Evolutionary conservation across 2,797 vertebrate genomes (phyloP).

Genomic region (Malurus leucopterus): DNA sequence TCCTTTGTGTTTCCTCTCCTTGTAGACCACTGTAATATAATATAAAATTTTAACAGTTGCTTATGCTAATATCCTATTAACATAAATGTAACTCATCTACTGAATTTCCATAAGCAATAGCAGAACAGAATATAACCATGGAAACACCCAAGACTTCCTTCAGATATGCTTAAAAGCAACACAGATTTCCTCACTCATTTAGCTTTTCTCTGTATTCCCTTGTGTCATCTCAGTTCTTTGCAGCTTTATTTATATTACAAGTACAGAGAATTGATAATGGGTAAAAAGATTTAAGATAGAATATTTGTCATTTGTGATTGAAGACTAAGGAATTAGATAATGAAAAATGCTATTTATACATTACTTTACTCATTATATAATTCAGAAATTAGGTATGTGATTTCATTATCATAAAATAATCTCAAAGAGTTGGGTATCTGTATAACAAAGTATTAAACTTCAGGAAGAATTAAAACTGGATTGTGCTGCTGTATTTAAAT

Average conservation of each 20-base stretch:
- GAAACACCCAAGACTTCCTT: neutral
- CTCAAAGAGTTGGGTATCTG: neutral
- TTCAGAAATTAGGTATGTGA: neutral
- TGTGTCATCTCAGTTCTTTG: neutral
- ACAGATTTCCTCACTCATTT: neutral
- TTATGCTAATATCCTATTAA: neutral
- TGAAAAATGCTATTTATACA: constrained; percentile 14
- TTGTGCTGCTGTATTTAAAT: neutral
- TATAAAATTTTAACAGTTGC: neutral
- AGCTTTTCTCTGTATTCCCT: constrained; percentile 14
- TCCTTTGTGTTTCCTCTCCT: neutral
- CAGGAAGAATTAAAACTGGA: neutral
- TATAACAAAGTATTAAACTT: neutral
- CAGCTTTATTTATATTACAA: constrained; percentile 24
- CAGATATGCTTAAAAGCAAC: neutral
- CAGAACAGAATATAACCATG: constrained; percentile 16
- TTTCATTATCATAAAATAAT: constrained; percentile 39
- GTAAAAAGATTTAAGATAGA: neutral
- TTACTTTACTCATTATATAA: constrained; percentile 12
- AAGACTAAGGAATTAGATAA: constrained; percentile 15
- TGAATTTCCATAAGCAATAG: neutral
- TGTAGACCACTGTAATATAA: neutral
- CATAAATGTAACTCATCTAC: neutral
- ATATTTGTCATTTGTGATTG: constrained; percentile 32
- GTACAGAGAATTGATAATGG: neutral